Percentiles rank a stretch among this genome's conserved stretches.
Evolutionary conservation across 2,888 invertebrate species (phyloP).

Genomic region (Nomada flava): DNA sequence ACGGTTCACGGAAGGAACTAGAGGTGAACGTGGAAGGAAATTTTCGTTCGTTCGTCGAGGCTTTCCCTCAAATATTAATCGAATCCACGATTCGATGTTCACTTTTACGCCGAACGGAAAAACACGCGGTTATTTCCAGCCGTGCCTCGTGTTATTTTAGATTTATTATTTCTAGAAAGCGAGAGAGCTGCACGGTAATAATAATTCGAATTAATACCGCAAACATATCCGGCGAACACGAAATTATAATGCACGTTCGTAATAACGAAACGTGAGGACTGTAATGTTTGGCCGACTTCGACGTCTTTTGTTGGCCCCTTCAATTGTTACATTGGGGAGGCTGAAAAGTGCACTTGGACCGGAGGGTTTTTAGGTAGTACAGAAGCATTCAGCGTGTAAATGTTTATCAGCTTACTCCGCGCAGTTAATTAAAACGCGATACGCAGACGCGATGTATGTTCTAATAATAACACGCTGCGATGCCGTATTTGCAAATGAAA

Average conservation of each 20-base stretch:
- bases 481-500: no score
- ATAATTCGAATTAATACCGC: not conserved
- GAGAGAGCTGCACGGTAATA: not conserved
- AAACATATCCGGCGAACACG: not conserved
- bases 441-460: no score
- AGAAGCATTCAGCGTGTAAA: not conserved
- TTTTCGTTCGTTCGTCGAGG: constrained; percentile 10
- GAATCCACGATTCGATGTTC: constrained; percentile 10
- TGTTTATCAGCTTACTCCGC: no score
- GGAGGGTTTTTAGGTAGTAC: not conserved
- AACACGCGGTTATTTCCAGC: no score
- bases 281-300: not conserved
- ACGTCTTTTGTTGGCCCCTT: not conserved
- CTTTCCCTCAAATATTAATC: constrained; percentile 33
- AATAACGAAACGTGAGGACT: not conserved
- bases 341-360: no score
- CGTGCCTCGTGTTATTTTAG: no score
- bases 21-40: constrained; percentile 5
- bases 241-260: not conserved
- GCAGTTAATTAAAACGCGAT: no score
- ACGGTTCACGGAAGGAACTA: not conserved
- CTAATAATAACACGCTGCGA: no score
- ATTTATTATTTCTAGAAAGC: no score
- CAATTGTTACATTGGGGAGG: not conserved
- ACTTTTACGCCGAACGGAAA: constrained; percentile 2